Percentiles rank a stretch among this genome's conserved stretches.
Conservation (phyloP, 2,797 vertebrate species). For the Tangara arthus region DNA sequence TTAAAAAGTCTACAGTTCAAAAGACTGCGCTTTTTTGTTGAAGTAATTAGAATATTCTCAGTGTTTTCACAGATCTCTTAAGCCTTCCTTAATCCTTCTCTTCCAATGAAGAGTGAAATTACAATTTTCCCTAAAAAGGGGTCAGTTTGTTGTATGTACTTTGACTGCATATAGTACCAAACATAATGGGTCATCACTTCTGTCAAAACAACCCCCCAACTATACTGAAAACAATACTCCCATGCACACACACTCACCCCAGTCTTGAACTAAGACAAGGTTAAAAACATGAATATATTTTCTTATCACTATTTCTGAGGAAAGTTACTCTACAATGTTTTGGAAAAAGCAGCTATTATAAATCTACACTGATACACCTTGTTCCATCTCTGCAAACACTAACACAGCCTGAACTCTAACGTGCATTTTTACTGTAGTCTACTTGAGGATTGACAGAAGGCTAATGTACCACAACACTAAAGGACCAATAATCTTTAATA, state of each 20-base stretch:
- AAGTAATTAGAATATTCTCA: not conserved
- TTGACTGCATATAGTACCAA: not conserved
- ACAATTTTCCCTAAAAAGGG: not conserved
- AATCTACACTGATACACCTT: not conserved
- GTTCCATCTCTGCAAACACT: not conserved
- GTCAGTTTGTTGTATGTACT: not conserved
- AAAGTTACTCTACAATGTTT: not conserved
- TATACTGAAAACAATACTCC: not conserved
- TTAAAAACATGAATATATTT: not conserved
- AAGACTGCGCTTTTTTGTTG: not conserved
- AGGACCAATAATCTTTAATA: not conserved
- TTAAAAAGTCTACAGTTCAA: not conserved
- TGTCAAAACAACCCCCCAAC: rapidly evolving
- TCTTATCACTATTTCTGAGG: not conserved
- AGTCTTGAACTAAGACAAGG: not conserved
- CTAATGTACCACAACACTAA: not conserved
- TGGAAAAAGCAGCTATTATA: not conserved
- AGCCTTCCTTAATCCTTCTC: not conserved
- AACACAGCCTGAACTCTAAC: not conserved
- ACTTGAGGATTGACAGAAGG: not conserved
- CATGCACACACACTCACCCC: rapidly evolving
- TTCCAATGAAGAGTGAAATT: not conserved
- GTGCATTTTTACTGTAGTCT: not conserved
- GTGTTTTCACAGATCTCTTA: not conserved
- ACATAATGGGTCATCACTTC: not conserved